Percentiles rank a stretch among this genome's conserved stretches.
These are phyloP conservation scores for Allacma fusca DNA, from an alignment of 2,888 invertebrate genomes.

Conservation along the genomic window DNA sequence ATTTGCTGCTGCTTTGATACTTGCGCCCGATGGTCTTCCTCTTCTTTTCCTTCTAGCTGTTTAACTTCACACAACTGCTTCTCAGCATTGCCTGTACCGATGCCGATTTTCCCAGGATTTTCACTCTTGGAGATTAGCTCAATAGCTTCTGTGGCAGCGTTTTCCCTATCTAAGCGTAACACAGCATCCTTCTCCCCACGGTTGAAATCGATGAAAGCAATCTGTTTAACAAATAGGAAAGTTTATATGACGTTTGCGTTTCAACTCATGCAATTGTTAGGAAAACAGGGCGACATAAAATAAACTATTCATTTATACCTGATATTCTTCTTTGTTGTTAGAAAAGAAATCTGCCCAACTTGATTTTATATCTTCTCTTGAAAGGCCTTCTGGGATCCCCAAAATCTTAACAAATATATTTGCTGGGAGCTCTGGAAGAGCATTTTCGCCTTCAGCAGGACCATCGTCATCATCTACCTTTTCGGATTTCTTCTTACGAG, in stretches of 20 bases:
- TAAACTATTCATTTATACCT: no score
- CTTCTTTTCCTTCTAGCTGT: constrained; percentile 76
- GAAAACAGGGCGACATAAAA: no score
- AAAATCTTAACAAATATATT: constrained; percentile 78
- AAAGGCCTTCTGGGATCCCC: constrained; percentile 70
- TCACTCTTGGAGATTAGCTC: constrained; percentile 49
- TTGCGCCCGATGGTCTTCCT: constrained; percentile 66
- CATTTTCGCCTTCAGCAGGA: constrained; percentile 66
- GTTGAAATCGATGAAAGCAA: constrained; percentile 80
- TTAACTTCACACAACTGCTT: constrained; percentile 63
- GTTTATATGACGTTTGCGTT: no score
- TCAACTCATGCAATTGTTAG: no score
- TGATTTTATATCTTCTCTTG: constrained; percentile 77
- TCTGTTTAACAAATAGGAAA: no score
- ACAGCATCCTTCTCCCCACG: constrained; percentile 78
- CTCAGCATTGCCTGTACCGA: constrained; percentile 33
- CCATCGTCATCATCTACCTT: constrained; percentile 53
- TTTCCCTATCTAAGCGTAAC: constrained; percentile 75
- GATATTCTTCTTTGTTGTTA: constrained; percentile 67
- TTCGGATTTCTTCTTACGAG: constrained; percentile 59
- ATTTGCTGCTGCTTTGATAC: constrained; percentile 32
- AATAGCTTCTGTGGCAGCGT: constrained; percentile 70
- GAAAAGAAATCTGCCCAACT: constrained; percentile 70
- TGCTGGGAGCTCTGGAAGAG: constrained; percentile 68
- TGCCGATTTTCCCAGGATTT: constrained; percentile 46